phyloP scores from a whole-genome alignment of 2,888 invertebrate genomes.

The Portevinia maculata region DNA sequence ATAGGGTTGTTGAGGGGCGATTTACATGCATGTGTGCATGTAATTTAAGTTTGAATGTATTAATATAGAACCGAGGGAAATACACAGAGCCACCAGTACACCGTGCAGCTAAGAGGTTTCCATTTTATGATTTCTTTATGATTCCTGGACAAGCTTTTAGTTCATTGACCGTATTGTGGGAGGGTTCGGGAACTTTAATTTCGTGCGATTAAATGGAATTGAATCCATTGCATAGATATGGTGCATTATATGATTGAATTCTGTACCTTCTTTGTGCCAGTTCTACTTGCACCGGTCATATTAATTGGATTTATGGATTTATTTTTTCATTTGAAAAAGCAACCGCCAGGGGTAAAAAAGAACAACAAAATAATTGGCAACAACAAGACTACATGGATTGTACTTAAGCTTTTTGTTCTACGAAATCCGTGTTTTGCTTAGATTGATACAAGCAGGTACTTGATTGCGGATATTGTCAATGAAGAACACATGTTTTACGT shows the following conservation, averaged over 20 bases:
- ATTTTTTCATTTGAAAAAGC: conserved; percentile 6
- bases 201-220: conserved; percentile 55
- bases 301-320: conserved; percentile 53
- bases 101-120: conserved; percentile 60
- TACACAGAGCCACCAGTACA: conserved; percentile 27
- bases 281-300: conserved; percentile 32
- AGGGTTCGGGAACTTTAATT: conserved; percentile 35
- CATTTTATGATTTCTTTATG: conserved; percentile 72
- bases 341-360: too few species aligned
- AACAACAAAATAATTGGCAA: conserved; percentile 14
- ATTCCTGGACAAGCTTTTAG: conserved; percentile 68
- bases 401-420: not conserved
- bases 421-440: not conserved
- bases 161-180: conserved; percentile 66
- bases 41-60: conserved; percentile 68
- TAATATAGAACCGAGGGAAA: conserved; percentile 49
- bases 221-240: conserved; percentile 52
- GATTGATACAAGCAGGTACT: not conserved
- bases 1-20: conserved; percentile 47
- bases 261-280: conserved; percentile 20
- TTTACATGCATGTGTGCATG: conserved; percentile 65
- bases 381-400: conserved; percentile 25
- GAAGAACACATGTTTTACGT: too few species aligned
- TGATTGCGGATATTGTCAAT: too few species aligned
- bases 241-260: conserved; percentile 32